These are phyloP conservation scores for Syngnathus typhle DNA, from an alignment of 2,113 vertebrate species.

Conservation along the genomic window DNA sequence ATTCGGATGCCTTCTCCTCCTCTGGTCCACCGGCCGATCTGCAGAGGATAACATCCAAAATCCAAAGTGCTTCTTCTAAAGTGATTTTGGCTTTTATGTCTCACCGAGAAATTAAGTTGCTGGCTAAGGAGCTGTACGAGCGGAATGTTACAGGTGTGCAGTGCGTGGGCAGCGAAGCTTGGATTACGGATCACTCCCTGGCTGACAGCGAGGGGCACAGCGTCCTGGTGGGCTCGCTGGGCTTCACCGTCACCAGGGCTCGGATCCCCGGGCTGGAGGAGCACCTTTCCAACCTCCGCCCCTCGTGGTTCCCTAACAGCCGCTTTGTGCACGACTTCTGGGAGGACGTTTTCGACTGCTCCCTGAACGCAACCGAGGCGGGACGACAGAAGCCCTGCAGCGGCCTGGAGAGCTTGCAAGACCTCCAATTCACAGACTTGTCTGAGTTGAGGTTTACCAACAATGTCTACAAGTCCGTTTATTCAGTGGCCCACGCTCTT, in stretches of 20 bases:
- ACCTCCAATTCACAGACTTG: slow-evolving; percentile 62
- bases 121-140: slow-evolving; percentile 56
- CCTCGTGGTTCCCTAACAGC: slow-evolving; percentile 64
- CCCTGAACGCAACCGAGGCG: slow-evolving; percentile 27
- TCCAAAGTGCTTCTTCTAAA: slow-evolving; percentile 63
- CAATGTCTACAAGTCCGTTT: slow-evolving; percentile 73
- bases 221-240: slow-evolving; percentile 63
- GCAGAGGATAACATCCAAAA: slow-evolving; percentile 53
- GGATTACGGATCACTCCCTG: slow-evolving; percentile 72
- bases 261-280: slow-evolving; percentile 62
- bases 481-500: slow-evolving; percentile 69
- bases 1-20: slow-evolving; percentile 64
- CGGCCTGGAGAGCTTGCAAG: slow-evolving; percentile 60
- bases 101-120: slow-evolving; percentile 68
- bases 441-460: slow-evolving; percentile 65
- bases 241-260: slow-evolving; percentile 62
- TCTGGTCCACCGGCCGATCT: slow-evolving; percentile 53
- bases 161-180: slow-evolving; percentile 74
- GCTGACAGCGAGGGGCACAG: slow-evolving; percentile 45
- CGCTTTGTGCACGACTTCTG: slow-evolving; percentile 70
- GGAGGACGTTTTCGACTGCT: slow-evolving; percentile 68
- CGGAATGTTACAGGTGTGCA: slow-evolving; percentile 68
- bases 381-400: slow-evolving; percentile 45
- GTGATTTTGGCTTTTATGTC: slow-evolving; percentile 73
- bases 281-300: slow-evolving; percentile 61